Evolutionary conservation across 2,797 vertebrate genomes (phyloP).

Genomic region (Paguma larvata): DNA sequence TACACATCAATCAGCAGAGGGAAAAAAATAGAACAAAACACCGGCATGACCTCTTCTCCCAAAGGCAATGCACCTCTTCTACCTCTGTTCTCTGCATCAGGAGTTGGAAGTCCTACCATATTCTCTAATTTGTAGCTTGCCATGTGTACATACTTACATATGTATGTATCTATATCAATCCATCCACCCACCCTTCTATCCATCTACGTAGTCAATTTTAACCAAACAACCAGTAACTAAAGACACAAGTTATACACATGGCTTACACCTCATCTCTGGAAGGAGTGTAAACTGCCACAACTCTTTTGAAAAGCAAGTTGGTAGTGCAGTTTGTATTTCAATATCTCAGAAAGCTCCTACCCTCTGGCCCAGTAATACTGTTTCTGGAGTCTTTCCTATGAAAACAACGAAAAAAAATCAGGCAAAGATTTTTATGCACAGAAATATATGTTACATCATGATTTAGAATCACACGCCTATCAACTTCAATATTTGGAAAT

Average conservation of each 20-base stretch:
- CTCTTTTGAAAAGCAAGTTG: constrained; percentile 19
- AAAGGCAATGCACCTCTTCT: not conserved
- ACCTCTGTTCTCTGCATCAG: not conserved
- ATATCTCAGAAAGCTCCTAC: constrained; percentile 36
- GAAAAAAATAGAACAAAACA: not conserved
- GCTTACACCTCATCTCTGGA: not conserved
- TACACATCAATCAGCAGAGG: not conserved
- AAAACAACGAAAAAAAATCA: constrained; percentile 42
- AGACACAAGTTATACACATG: constrained; percentile 20
- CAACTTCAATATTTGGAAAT: constrained; percentile 23
- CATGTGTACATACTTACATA: too few species aligned
- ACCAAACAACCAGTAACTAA: not conserved
- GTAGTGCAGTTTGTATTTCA: not conserved
- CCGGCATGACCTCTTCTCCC: not conserved
- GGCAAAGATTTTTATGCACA: constrained; percentile 14
- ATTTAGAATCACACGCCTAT: constrained; percentile 4
- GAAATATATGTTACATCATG: constrained; percentile 47
- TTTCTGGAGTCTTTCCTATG: constrained; percentile 23
- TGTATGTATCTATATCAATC: not conserved
- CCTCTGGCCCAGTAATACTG: not conserved
- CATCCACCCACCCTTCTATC: not conserved
- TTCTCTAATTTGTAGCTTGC: not conserved
- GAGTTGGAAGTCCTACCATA: not conserved
- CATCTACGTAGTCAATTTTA: not conserved
- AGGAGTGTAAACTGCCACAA: not conserved